A percentile compares a stretch with the other conserved stretches of the same genome.
Evolutionary conservation across 1,140 invertebrate species (phyloP).

Genomic region (Berghia stephanieae): DNA sequence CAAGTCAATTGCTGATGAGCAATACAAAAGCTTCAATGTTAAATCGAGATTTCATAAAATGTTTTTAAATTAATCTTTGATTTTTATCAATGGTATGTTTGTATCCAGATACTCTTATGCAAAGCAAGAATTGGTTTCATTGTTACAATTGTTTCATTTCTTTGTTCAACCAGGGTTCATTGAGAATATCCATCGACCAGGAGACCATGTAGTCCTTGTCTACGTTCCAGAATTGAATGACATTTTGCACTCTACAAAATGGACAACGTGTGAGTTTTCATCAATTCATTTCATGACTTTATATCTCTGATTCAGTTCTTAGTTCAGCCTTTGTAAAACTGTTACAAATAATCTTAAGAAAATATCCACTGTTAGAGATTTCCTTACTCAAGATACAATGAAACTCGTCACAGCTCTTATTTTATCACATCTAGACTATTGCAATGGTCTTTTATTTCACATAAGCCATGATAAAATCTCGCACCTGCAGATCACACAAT

Average conservation of each 20-base stretch:
- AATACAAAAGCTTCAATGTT: too few relatives aligned
- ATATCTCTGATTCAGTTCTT: neutral
- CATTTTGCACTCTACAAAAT: conserved; percentile 40
- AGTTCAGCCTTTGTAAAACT: neutral
- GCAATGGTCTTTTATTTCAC: too few relatives aligned
- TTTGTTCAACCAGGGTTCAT: conserved; percentile 34
- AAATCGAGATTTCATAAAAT: neutral
- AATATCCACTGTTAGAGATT: too few relatives aligned
- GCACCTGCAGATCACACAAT: too few relatives aligned
- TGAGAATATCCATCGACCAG: conserved; percentile 35
- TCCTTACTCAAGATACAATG: neutral
- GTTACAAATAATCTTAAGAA: too few relatives aligned
- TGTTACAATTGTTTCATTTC: neutral
- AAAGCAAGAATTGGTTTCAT: neutral
- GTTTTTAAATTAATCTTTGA: neutral
- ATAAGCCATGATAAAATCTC: too few relatives aligned
- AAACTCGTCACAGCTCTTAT: neutral
- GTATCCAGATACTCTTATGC: neutral
- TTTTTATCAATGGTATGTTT: neutral
- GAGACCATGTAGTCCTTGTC: conserved; percentile 37
- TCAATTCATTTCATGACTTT: neutral
- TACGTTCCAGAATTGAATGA: conserved; percentile 44
- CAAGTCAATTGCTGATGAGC: too few relatives aligned
- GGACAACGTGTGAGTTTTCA: conserved; percentile 39
- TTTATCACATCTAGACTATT: too few relatives aligned